These are phyloP conservation scores for Chrysotoxum bicinctum DNA, from an alignment of 2,888 invertebrate genomes.

Conservation along the genomic window DNA sequence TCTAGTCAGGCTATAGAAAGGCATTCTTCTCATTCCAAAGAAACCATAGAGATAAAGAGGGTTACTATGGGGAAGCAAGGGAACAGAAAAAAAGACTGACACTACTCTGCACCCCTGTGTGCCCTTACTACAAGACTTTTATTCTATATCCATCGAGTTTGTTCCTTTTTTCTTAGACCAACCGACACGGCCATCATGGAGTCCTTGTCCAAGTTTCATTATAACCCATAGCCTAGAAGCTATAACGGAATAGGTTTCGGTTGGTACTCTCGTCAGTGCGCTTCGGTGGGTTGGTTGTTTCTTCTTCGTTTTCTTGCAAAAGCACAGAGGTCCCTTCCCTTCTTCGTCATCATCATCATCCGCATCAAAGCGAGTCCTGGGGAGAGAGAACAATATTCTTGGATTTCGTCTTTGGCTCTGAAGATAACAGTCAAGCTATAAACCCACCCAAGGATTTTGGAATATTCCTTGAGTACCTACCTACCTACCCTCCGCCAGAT, in stretches of 20 bases:
- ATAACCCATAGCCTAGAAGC: slow-evolving; percentile 63
- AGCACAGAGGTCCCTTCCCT: slow-evolving; percentile 16
- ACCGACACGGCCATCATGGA: slow-evolving; percentile 38
- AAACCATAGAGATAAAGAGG: slow-evolving; percentile 61
- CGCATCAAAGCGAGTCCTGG: not conserved
- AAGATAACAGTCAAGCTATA: slow-evolving; percentile 36
- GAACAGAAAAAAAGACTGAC: slow-evolving; percentile 12
- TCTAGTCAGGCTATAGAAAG: slow-evolving; percentile 47
- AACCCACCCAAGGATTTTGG: slow-evolving; percentile 63
- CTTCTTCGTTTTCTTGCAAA: slow-evolving; percentile 16
- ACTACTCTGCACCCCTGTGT: slow-evolving; percentile 25
- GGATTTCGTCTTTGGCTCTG: slow-evolving; percentile 59
- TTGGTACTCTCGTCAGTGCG: slow-evolving; percentile 41
- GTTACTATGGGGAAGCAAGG: slow-evolving; percentile 28
- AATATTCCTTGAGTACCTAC: slow-evolving; percentile 55
- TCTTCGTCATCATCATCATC: slow-evolving; percentile 1
- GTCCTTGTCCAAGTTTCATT: slow-evolving; percentile 68
- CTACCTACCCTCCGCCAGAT: not conserved
- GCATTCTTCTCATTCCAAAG: slow-evolving; percentile 49
- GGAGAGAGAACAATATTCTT: slow-evolving; percentile 53
- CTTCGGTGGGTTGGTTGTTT: slow-evolving; percentile 39
- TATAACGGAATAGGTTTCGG: slow-evolving; percentile 58
- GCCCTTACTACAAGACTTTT: slow-evolving; percentile 16
- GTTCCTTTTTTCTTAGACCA: slow-evolving; percentile 14
- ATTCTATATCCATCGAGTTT: slow-evolving; percentile 31